Evolutionary conservation across 2,888 invertebrate species (phyloP), one percentile per base, ranked within the genome.

Genomic region (Crossocerus cetratus): DNA sequence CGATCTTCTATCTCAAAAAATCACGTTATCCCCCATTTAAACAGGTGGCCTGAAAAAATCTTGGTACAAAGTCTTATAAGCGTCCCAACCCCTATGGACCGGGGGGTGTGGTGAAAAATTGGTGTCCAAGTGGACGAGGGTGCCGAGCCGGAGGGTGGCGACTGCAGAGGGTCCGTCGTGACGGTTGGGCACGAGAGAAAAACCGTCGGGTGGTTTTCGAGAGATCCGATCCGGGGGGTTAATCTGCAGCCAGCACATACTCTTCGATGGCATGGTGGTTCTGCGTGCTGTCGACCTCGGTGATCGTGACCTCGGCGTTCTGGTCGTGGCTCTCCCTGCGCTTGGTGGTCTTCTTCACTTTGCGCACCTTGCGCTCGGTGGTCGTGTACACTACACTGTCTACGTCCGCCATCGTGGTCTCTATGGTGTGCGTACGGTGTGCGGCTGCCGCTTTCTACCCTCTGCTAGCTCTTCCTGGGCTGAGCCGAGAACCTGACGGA

Each of bases 301-400:
- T 95, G 91, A 96, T 95, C 91, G 95, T 94, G 90, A 96, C 94
- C 91, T 96, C 96, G 84, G 92, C 91, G 81, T 91, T 91, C 88
- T 94, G 93, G 89, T 94, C 94, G 90, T 94, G 94, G 89, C 94
- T 94, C 91, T 95, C 95, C 90, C 96, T 94, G 91, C 96, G 94
- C 89, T 95, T 94, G 89, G 94, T 94, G 85, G 95, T 94, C 93
- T 97, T 97, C 93, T 97, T 97, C 92, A 96, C 95, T 93, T 97
- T 97, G 91, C 96, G 96, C 90, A 96, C 94, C 92, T 96, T 95
- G 91, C 94, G 94, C 91, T 94, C 95, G 88, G 96, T 96, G 90
- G 95, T 94, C 90, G 96, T 95, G 91, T 94, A 95, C 91, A 95
- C 95, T 93, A 96, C 95, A 93, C 96, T 95, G 91, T 97, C 97